Evolutionary conservation across 2,888 invertebrate species (phyloP).

Genomic region (Allophyes oxyacanthae): DNA sequence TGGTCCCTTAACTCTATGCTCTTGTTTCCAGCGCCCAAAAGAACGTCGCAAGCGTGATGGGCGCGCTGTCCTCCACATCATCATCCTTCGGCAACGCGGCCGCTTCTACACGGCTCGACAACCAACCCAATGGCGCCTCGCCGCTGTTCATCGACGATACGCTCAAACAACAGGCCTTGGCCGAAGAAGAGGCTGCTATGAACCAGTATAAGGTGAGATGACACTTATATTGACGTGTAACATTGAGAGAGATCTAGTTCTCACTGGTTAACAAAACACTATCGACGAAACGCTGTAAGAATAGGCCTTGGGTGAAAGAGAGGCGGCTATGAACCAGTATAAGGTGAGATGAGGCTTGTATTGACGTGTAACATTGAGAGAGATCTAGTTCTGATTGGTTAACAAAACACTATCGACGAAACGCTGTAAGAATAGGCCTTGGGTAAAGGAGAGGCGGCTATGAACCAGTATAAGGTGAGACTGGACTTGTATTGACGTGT

Average conservation of each 20-base stretch:
- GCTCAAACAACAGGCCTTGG: constrained; percentile 95
- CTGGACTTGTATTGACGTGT: too few species aligned
- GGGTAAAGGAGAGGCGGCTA: constrained; percentile 98
- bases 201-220: constrained; percentile 96
- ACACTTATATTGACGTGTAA: too few species aligned
- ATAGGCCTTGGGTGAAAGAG: constrained; percentile 98
- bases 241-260: too few species aligned
- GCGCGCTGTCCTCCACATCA: constrained; percentile 96
- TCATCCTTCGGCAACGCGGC: constrained; percentile 96
- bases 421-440: constrained; percentile 95
- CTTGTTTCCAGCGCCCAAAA: constrained; percentile 92
- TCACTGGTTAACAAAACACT: too few species aligned
- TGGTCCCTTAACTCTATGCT: too few species aligned
- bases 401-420: constrained; percentile 91
- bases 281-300: constrained; percentile 96
- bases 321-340: constrained; percentile 98
- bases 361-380: too few species aligned
- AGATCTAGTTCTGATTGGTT: too few species aligned
- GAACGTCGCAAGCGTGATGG: constrained; percentile 96
- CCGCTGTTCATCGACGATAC: constrained; percentile 93
- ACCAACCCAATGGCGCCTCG: constrained; percentile 90
- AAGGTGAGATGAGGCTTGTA: constrained; percentile 90
- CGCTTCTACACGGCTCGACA: constrained; percentile 92
- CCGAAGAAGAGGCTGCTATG: constrained; percentile 98
- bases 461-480: constrained; percentile 97